Evolutionary conservation across 2,888 invertebrate species (phyloP).

Genomic region (Parnassius orleans): DNA sequence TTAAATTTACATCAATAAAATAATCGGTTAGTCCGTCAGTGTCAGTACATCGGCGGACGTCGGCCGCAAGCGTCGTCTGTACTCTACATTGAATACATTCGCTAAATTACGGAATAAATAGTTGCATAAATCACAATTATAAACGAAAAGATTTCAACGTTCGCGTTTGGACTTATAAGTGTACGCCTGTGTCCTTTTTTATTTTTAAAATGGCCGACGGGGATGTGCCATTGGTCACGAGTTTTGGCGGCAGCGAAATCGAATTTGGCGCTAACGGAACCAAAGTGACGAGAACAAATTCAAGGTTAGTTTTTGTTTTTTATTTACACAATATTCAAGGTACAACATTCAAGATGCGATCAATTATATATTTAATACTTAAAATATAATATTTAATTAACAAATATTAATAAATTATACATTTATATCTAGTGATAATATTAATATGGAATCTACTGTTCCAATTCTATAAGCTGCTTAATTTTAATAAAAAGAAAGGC

Average conservation of each 20-base stretch:
- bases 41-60: conserved; percentile 58
- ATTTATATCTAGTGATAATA: too few relatives aligned
- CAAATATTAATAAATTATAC: too few relatives aligned
- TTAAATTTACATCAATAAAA: conserved; percentile 70
- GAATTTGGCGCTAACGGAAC: conserved; percentile 68
- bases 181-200: conserved; percentile 24
- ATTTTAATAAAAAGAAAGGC: conserved; percentile 16
- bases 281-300: conserved; percentile 65
- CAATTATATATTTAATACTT: too few relatives aligned
- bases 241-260: conserved; percentile 68
- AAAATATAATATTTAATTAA: too few relatives aligned
- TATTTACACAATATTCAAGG: conserved; percentile 24
- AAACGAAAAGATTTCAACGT: conserved; percentile 8
- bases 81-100: conserved; percentile 21
- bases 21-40: conserved; percentile 51
- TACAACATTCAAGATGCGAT: too few relatives aligned
- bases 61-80: conserved; percentile 39
- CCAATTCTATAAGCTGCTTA: not conserved
- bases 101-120: conserved; percentile 28
- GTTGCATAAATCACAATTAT: conserved; percentile 29
- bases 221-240: conserved; percentile 69
- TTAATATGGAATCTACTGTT: too few relatives aligned
- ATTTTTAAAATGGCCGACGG: conserved; percentile 63
- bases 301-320: conserved; percentile 59
- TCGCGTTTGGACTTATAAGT: conserved; percentile 23